A percentile compares a stretch with the other conserved stretches of the same genome.
These are phyloP conservation scores for Percopsis transmontana DNA, from an alignment of 2,113 vertebrate species.

Conservation along the genomic window DNA sequence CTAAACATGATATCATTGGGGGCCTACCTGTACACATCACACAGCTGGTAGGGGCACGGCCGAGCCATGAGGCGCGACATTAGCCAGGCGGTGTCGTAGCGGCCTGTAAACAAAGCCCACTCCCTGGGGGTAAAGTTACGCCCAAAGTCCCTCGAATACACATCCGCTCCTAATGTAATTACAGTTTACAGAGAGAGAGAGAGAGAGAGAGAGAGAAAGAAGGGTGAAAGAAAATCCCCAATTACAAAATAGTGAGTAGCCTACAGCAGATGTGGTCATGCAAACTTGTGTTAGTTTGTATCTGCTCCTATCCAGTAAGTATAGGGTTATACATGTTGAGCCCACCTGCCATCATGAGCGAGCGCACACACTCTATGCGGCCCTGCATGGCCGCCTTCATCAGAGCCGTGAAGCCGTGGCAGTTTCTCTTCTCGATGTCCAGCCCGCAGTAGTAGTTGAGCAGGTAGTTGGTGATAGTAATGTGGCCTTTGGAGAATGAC, in stretches of 20 bases:
- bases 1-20: background rate
- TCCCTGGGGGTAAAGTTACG: slow-evolving; percentile 87
- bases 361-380: slow-evolving; percentile 86
- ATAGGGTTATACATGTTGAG: background rate
- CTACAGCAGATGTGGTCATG: background rate
- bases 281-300: background rate
- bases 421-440: slow-evolving; percentile 91
- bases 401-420: slow-evolving; percentile 91
- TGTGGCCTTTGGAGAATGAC: slow-evolving; percentile 82
- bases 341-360: slow-evolving; percentile 92
- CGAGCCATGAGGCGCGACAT: slow-evolving; percentile 86
- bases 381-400: slow-evolving; percentile 98
- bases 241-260: background rate
- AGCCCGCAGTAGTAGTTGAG: slow-evolving; percentile 91
- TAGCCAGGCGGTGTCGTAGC: slow-evolving; percentile 83
- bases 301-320: too few species aligned
- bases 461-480: slow-evolving; percentile 92
- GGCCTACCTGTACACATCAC: slow-evolving; percentile 77
- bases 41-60: slow-evolving; percentile 84
- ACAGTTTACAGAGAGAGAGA: slow-evolving; percentile 1
- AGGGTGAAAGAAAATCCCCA: background rate
- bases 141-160: slow-evolving; percentile 82
- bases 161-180: slow-evolving; percentile 81
- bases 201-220: background rate
- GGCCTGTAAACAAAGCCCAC: slow-evolving; percentile 93